Conservation (phyloP, 2,113 vertebrate genomes). For the Osmerus eperlanus region DNA sequence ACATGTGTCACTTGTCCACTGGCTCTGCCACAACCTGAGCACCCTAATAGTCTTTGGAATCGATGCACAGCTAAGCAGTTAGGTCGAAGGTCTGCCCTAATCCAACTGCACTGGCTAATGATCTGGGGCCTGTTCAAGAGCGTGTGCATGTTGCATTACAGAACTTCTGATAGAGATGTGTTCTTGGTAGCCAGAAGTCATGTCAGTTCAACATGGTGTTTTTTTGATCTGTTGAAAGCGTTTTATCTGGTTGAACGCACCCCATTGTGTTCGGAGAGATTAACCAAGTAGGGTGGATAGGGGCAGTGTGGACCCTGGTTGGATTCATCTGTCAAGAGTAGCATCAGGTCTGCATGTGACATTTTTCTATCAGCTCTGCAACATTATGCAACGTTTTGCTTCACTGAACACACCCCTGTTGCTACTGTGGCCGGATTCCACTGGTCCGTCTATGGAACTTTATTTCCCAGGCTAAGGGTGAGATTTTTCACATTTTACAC, state of each 20-base stretch:
- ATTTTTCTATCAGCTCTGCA: too few relatives aligned
- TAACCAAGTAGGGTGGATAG: too few relatives aligned
- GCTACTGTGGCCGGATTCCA: conserved; percentile 19
- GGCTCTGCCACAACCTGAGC: conserved; percentile 56
- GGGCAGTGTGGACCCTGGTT: too few relatives aligned
- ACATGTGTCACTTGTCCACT: conserved; percentile 62
- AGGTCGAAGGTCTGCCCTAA: conserved; percentile 66
- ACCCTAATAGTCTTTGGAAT: conserved; percentile 63
- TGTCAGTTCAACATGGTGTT: too few relatives aligned
- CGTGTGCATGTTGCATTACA: too few relatives aligned
- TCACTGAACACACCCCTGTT: too few relatives aligned
- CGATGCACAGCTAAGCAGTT: conserved; percentile 57
- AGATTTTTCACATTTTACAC: conserved; percentile 63
- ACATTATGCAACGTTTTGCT: neutral
- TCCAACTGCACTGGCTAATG: conserved; percentile 46
- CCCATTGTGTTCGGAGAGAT: too few relatives aligned
- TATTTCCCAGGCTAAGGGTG: conserved; percentile 52
- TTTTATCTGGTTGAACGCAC: too few relatives aligned
- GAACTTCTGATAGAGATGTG: too few relatives aligned
- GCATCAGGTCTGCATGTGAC: conserved; percentile 13
- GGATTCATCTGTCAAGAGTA: too few relatives aligned
- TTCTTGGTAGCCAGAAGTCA: too few relatives aligned
- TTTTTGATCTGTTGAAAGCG: too few relatives aligned
- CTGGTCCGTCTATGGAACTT: conserved; percentile 39
- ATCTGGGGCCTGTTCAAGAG: conserved; percentile 11